Evolutionary conservation across 37 sponge, comb jelly and placozoan genomes (phyloP), one percentile per base, ranked within the genome.

Genomic region (Amphimedon queenslandica): DNA sequence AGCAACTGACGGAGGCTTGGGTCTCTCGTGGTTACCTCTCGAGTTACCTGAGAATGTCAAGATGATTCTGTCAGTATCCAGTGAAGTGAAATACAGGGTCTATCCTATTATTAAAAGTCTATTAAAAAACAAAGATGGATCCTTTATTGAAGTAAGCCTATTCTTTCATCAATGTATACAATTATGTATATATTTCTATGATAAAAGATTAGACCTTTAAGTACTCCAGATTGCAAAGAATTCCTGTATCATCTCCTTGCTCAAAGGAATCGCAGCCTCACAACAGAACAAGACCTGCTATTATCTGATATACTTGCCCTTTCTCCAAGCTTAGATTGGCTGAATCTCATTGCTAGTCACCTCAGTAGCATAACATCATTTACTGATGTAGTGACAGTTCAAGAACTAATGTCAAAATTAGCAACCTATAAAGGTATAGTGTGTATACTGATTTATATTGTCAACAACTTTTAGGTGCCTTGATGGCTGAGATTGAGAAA

Each of bases 11-110:
- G 93, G 83, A 25, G 90, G 81, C 18, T 64, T 47, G 3, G 80
- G 87, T 28, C 61, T 88, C 70, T 88, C 87, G 4, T 93, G 93
- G 93, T 69, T 93, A 0, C 93, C 93, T 16, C 37, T 57, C 8
- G 0, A 32, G 5, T 79, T 93, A 35, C 87, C 93, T 23, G 70
- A 56, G 10, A 73, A 93, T 68, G 93, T 93, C 64, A 80, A 77
- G 47, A 18, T 93, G 42, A 47, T 93, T 20, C 40, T 93, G n/a
- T 89, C 86, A 55, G 80, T 82, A 6, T 71, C 74, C 2, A 64
- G 70, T 37, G 89, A 83, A 34, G 24, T 55, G 1, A 30, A 83
- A 16, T 88, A 79, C 58, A 32, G 86, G 36, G 80, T 78, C 42
- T 84, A 58, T 35, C 77, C 84, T 18, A 87, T 84, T 0, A 30